Evolutionary conservation across 2,113 vertebrate species (phyloP), one percentile per base, ranked within the genome.

Genomic region (Sylvietta virens): DNA sequence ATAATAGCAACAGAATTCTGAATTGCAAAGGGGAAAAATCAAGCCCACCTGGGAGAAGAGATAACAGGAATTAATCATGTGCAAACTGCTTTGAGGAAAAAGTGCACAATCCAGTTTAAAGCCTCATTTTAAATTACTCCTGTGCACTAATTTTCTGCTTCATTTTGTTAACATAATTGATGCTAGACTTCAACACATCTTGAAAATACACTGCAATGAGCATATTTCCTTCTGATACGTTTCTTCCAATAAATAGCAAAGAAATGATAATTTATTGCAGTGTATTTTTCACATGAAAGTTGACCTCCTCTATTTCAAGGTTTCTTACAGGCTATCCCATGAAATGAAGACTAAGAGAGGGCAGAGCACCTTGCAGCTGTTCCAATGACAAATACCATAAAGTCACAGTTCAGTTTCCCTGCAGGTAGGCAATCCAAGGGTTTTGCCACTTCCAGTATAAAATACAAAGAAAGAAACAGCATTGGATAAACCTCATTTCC

Each of bases 71-170:
- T 79, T 95, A 93, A 81, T 92, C 82, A 86, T 54, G 76, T 42
- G 42, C 71, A 84, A 86, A 70, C 64, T 85, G 83, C 81, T 96
- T 73, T 69, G 90, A 70, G 92, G 67, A 7, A 53, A 87, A 93
- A 90, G 51, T 74, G 35, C 79, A 56, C 74, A 91, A 94, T 65
- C 37, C 77, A 79, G 33, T 89, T 94, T 72, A 94, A 91, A 96
- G 78, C 70, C 20, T 92, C 58, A 18, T 85, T 86, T 91, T 66
- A 78, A 83, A 92, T 94, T 57, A 80, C 56, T 88, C 45, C 78
- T 79, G 35, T 91, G 71, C 87, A 54, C 30, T 91, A 85, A 95
- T 95, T 95, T 95, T 96, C 86, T 84, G 88, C 92, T 94, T 90
- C 83, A 67, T 93, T 95, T 92, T 91, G 56, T 90, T 91, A 60